Percentiles rank a stretch among this genome's conserved stretches.
Conservation (phyloP, 1,140 invertebrate species). For the Galendromus occidentalis region DNA sequence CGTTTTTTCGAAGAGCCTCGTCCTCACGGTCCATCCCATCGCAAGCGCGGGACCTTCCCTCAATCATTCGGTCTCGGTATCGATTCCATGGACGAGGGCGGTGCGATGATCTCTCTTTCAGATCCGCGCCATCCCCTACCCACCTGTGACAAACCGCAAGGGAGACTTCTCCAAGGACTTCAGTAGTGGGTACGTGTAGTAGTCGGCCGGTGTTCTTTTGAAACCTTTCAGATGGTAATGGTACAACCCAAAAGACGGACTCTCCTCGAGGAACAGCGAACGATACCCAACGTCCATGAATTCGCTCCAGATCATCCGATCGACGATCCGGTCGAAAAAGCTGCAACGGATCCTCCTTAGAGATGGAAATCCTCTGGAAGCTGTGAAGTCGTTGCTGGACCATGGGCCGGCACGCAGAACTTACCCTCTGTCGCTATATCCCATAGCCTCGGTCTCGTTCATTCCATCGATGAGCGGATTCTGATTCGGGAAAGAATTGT, state of each 20-base stretch:
- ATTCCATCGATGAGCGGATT: constrained; percentile 21
- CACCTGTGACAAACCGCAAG: neutral
- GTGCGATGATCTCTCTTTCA: too few species aligned
- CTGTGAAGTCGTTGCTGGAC: neutral
- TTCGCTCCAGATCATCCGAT: constrained; percentile 6
- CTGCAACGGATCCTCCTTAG: neutral
- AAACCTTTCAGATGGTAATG: constrained; percentile 6
- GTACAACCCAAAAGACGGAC: neutral
- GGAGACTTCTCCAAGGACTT: neutral
- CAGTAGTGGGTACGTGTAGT: neutral
- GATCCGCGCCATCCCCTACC: too few species aligned
- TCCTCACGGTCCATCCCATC: too few species aligned
- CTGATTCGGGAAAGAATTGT: constrained; percentile 26
- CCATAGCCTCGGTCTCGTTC: constrained; percentile 13
- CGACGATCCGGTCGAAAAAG: neutral
- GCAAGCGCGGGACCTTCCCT: too few species aligned
- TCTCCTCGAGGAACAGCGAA: neutral
- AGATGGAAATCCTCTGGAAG: neutral
- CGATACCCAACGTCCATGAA: neutral
- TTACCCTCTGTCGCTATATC: neutral
- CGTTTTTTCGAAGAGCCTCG: too few species aligned
- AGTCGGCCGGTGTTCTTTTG: neutral
- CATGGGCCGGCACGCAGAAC: neutral
- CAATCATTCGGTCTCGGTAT: too few species aligned
- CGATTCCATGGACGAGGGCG: too few species aligned